Percentiles rank a stretch among this genome's conserved stretches.
Evolutionary conservation across 2,888 invertebrate genomes (phyloP).

Genomic region (Caprella mutica): DNA sequence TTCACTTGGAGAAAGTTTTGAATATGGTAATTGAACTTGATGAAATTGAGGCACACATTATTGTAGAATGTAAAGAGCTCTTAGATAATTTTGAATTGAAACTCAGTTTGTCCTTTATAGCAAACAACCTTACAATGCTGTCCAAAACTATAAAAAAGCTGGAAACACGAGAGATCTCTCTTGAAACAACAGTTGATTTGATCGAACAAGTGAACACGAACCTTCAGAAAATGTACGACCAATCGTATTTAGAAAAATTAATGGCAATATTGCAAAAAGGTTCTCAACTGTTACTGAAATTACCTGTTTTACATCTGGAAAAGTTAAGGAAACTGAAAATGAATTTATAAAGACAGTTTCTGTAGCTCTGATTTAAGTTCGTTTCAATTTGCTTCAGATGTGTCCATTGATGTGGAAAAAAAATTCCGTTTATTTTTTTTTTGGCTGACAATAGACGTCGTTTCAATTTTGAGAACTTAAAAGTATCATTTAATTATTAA

Average conservation of each 20-base stretch:
- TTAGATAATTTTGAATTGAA: neutral
- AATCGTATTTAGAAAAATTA: neutral
- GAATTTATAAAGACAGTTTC: no score
- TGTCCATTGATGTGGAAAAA: no score
- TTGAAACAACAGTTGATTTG: neutral
- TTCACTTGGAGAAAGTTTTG: neutral
- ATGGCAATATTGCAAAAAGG: neutral
- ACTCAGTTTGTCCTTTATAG: neutral
- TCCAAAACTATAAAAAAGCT: neutral
- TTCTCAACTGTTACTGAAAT: no score
- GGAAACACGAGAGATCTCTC: neutral
- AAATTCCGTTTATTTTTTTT: no score
- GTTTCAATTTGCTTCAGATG: no score
- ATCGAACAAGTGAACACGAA: neutral
- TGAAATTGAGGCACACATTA: neutral
- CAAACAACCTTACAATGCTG: neutral
- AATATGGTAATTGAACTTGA: neutral
- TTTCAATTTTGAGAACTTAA: no score
- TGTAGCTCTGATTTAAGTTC: no score
- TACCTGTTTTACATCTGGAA: no score
- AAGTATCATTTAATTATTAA: no score
- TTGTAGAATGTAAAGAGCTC: neutral
- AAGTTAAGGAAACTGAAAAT: no score
- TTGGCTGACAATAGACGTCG: no score
- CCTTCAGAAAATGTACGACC: neutral